phyloP scores from a whole-genome alignment of 92 coral and sea anemone genomes.

The Paragorgia papillata region DNA sequence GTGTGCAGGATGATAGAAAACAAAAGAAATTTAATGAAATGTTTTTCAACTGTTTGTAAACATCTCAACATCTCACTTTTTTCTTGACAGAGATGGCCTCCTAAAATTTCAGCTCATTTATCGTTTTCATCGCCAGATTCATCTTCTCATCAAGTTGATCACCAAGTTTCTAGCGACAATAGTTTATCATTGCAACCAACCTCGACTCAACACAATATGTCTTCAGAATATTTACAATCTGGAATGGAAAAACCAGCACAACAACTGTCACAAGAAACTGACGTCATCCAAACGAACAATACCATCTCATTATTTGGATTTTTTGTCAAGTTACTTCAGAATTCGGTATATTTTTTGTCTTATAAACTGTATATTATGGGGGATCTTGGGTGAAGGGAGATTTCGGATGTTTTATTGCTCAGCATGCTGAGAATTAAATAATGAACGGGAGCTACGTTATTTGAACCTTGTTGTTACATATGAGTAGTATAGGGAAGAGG shows the following conservation, averaged over 20 bases:
- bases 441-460: no score
- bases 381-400: no score
- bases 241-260: neutral
- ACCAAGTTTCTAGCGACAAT: neutral
- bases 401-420: no score
- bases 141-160: neutral
- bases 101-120: slow-evolving; percentile 23
- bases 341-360: slow-evolving; percentile 14
- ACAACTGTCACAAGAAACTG: neutral
- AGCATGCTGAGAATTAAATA: no score
- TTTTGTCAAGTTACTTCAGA: slow-evolving; percentile 26
- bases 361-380: no score
- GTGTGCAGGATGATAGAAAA: no score
- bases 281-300: neutral
- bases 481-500: no score
- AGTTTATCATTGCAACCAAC: neutral
- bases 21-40: no score
- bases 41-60: no score
- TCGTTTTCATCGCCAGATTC: neutral
- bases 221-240: neutral
- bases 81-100: slow-evolving; percentile 28
- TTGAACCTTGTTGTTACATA: no score
- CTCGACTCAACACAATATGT: no score
- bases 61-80: neutral
- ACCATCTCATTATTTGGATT: slow-evolving; percentile 8